phyloP scores from a whole-genome alignment of 2,797 vertebrate genomes.

The Psittacula echo region DNA sequence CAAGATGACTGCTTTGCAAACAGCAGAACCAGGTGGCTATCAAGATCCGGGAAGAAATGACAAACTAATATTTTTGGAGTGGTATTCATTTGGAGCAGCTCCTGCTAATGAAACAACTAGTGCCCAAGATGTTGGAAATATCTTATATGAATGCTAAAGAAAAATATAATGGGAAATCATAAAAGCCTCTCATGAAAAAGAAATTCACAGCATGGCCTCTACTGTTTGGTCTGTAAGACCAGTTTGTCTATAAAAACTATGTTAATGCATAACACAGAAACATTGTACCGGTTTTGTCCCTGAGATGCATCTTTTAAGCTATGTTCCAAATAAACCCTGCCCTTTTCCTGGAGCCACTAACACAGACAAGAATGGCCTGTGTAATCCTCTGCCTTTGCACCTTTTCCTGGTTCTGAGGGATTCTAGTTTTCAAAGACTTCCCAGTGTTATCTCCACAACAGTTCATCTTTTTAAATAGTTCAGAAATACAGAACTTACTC shows the following conservation, averaged over 20 bases:
- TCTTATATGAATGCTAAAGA: background rate
- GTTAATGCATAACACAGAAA: background rate
- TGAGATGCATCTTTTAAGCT: background rate
- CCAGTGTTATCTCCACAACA: background rate
- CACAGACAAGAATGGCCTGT: fast-evolving
- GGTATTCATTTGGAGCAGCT: background rate
- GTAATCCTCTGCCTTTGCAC: background rate
- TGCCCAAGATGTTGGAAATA: background rate
- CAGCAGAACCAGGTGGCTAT: background rate
- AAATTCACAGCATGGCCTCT: background rate
- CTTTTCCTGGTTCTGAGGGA: background rate
- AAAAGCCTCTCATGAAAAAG: background rate
- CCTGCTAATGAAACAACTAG: background rate
- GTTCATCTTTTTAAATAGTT: background rate
- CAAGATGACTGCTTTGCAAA: background rate
- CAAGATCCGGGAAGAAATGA: background rate
- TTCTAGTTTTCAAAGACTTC: background rate
- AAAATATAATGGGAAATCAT: background rate
- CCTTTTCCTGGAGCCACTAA: background rate
- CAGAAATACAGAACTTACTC: constrained; percentile 15
- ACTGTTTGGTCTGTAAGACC: background rate
- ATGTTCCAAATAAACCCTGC: background rate
- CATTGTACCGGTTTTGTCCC: background rate
- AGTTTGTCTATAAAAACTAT: background rate
- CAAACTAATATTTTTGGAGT: background rate